Evolutionary conservation across 2,888 invertebrate species (phyloP), one percentile per base, ranked within the genome.

Genomic region (Bimastos eiseni): DNA sequence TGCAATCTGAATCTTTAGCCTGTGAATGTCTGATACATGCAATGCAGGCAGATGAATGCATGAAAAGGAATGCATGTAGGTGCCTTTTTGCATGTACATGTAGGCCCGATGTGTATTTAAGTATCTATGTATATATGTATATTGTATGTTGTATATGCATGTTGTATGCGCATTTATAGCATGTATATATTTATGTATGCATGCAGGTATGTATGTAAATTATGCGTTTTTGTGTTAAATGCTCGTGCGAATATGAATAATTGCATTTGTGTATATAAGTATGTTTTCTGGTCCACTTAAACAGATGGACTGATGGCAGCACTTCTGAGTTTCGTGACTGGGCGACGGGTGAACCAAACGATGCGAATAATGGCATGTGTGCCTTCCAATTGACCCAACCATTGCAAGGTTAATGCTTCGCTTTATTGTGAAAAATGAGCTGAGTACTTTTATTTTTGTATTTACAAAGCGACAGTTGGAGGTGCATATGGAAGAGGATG

Each of bases 241-340:
- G n/a, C n/a, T n/a, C n/a, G n/a, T 30, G 55, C 13, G 3, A 6
- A 30, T 55, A 55, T 55, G 24, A 30, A 49, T 49, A 19, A 17
- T 17, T 49, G 49, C 21, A 49, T 49, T 3, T 49, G 19, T 49
- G 11, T 49, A 49, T n/a, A 19, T 33, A 83, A 8, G 33, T 33
- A 83, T n/a, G 15, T 41, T 41, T 41, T 34, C 37, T 37, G 37
- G 4, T 6, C 17, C 19, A 21, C 24, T 34, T 21, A 6, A 36
- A 37, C n/a, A 86, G 86, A 15, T 86, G 86, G 86, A 37, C n/a
- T 36, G 86, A 86, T 86, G 86, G 86, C 5, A 86, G 36, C 17
- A 37, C 37, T 1, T 86, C 86, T 30, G 86, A 86, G 37, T 86
- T 86, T 86, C 86, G 86, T 36, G 86, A 86, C 86, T 86, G 86